Evolutionary conservation across 1,140 invertebrate species (phyloP).

Genomic region (Drosophila simulans): DNA sequence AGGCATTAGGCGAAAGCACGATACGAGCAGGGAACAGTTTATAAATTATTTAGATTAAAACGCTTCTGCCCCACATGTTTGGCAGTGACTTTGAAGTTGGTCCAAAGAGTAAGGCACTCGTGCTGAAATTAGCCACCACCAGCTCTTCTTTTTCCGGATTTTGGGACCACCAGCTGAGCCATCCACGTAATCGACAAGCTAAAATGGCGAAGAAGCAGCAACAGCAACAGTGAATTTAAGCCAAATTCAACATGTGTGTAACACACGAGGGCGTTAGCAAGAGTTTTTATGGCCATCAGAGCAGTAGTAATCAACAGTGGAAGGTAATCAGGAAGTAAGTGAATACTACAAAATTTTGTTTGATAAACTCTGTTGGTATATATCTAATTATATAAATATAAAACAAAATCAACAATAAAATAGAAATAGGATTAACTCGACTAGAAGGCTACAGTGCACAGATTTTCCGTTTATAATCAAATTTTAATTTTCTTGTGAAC

Average conservation of each 20-base stretch:
- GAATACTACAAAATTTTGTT: too few species aligned
- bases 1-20: slow-evolving; percentile 1
- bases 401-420: too few species aligned
- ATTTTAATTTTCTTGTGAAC: too few species aligned
- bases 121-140: slow-evolving; percentile 33
- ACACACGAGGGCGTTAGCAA: slow-evolving; percentile 11
- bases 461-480: too few species aligned
- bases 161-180: slow-evolving; percentile 30
- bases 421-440: too few species aligned
- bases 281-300: neutral
- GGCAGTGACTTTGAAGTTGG: slow-evolving; percentile 39
- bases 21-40: slow-evolving; percentile 46
- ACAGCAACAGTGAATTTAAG: slow-evolving; percentile 5
- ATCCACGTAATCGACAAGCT: slow-evolving; percentile 29
- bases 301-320: neutral
- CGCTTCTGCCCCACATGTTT: slow-evolving; percentile 33
- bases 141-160: neutral
- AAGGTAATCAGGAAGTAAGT: neutral
- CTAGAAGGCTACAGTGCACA: too few species aligned
- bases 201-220: neutral
- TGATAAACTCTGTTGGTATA: too few species aligned
- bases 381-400: too few species aligned
- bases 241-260: slow-evolving; percentile 5
- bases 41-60: slow-evolving; percentile 77
- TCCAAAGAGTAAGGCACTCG: slow-evolving; percentile 18